phyloP scores from a whole-genome alignment of 2,888 invertebrate species.

The Agrypnus murinus region DNA sequence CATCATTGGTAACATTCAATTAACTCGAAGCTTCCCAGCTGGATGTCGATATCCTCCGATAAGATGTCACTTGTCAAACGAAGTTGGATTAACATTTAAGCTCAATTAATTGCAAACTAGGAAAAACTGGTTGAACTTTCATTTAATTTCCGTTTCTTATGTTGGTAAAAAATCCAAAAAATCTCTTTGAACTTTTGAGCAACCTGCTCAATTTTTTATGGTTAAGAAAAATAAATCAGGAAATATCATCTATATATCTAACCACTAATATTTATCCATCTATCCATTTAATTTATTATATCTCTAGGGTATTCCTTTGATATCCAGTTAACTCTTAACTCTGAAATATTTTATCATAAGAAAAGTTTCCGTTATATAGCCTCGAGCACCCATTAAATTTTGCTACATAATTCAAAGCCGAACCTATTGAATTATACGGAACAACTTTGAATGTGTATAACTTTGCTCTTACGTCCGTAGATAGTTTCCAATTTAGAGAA shows the following conservation, averaged over 20 bases:
- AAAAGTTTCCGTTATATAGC: slow-evolving; percentile 33
- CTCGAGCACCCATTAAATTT: slow-evolving; percentile 35
- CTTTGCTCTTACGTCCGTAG: slow-evolving; percentile 55
- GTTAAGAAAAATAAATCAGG: no score
- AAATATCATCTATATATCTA: no score
- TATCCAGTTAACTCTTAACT: background rate
- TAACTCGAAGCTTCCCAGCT: slow-evolving; percentile 11
- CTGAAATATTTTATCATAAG: slow-evolving; percentile 20
- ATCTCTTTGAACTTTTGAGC: no score
- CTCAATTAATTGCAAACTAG: slow-evolving; percentile 21
- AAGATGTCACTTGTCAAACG: slow-evolving; percentile 28
- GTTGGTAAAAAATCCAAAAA: no score
- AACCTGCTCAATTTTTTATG: no score
- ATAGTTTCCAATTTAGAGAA: slow-evolving; percentile 61
- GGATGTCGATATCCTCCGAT: slow-evolving; percentile 21
- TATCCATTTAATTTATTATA: no score
- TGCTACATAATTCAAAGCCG: slow-evolving; percentile 46
- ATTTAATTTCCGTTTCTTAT: no score
- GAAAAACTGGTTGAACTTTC: background rate
- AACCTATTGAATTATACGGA: slow-evolving; percentile 44
- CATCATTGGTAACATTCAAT: no score
- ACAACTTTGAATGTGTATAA: slow-evolving; percentile 43
- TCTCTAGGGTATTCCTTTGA: slow-evolving; percentile 8
- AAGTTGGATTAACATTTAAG: slow-evolving; percentile 14
- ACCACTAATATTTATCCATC: no score